Base-by-base conservation (phyloP, 1,140 invertebrate species). In the Chironomus striatipennis region DNA sequence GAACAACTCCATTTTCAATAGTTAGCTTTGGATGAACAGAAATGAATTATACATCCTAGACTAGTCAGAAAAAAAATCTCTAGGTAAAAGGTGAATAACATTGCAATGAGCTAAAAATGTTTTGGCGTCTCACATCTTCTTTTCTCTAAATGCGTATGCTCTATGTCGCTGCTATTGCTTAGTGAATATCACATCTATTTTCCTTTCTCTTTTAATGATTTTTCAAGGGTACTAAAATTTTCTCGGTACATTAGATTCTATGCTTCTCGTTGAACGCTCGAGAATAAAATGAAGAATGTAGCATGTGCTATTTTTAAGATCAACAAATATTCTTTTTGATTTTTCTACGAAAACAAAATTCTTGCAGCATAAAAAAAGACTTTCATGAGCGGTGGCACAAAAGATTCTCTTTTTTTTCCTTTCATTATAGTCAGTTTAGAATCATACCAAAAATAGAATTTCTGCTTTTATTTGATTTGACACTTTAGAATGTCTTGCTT, bases 1-100 rank as follows among this genome's bases (percentile, higher is more conserved):
- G 24, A 34, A 57, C 15, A 4, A 57, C n/a, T 57, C 47, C n/a
- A 47, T 57, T 5, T 10, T 7, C 47, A 57, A n/a, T 5, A n/a
- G 47, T n/a, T 12, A 57, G 43, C 47, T 57, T 5, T 57, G 15
- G n/a, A 57, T 12, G 12, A n/a, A n/a, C 47, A 57, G 24, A 57
- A n/a, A 57, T 57, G 47, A 57, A 15, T n/a, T 57, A n/a, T 57
- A n/a, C 47, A 57, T 57, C 47, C 47, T 57, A 57, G 47, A 57
- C 47, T 5, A 57, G 4, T 4, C 9, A 2, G 43, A 47, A 15
- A 47, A 12, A n/a, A 57, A n/a, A 57, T 57, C 47, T 57, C 47
- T 57, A 57, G 47, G 47, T 57, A 57, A 57, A 57, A 57, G 47
- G 47, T 57, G 47, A 57, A 57, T 57, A 57, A 57, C 47, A 57